Evolutionary conservation across 2,797 vertebrate genomes (phyloP), one percentile per base, ranked within the genome.

Genomic region (Lophotriccus pileatus): DNA sequence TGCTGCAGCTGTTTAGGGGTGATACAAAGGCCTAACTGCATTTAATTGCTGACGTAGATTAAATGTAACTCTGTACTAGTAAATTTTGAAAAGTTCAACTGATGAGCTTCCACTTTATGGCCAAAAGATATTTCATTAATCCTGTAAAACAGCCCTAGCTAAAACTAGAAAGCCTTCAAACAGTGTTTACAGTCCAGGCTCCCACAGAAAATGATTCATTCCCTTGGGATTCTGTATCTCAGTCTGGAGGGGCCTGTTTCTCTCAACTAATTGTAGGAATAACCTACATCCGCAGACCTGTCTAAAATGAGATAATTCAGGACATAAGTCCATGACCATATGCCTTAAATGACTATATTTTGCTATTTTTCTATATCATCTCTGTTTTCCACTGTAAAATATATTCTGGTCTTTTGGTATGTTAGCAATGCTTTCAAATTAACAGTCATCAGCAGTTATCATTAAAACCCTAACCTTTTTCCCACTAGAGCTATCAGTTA

Each of bases 131-230:
- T 90, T 85, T 81, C 12, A 66, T 67, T 80, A n/a, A 32, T 80
- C 24, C 34, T 56, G 12, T 63, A 86, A 88, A 84, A 21, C 23
- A 60, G 23, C 7, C 5, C 5, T 74, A 67, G 22, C 60, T 34
- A 68, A 56, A 80, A n/a, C 18, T 47, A 64, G 5, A 41, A 13
- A 52, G 1, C 27, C 23, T 30, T 81, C 10, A 20, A 47, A 49
- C 1, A 2, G 9, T 30, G 15, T 70, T 92, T 84, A 60, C 5
- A 74, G n/a, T 62, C 36, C 70, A 79, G 17, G 4, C 2, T 59
- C 7, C 4, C 5, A 5, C 5, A 34, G 41, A 62, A 92, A 90
- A 84, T 0, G 0, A 44, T 14, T 50, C 0, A 20, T 50, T 80
- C 36, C 12, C 20, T 41, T 50, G 39, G 11, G 55, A 46, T 62